These are phyloP conservation scores for Syngnathus floridae DNA, from an alignment of 2,113 vertebrate genomes.

Conservation along the genomic window DNA sequence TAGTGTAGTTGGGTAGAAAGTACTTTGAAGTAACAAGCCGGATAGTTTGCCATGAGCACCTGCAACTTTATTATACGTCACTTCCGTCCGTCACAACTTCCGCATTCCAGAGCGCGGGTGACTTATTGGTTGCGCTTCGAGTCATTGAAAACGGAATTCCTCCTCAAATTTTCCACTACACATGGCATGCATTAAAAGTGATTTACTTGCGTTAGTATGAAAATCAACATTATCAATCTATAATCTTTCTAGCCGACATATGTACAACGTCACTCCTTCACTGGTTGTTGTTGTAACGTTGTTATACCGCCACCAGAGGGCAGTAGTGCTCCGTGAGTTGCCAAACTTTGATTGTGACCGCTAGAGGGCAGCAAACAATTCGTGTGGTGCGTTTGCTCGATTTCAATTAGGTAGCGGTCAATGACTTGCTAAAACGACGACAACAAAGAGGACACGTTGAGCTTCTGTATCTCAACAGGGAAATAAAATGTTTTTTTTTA, in stretches of 20 bases:
- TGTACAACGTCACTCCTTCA: too few relatives aligned
- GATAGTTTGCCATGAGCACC: not conserved
- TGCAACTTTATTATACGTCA: not conserved
- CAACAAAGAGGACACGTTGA: conserved; percentile 37
- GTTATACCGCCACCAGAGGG: not conserved
- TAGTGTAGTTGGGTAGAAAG: not conserved
- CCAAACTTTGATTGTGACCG: not conserved
- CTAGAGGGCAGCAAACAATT: conserved; percentile 42
- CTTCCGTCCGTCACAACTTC: not conserved
- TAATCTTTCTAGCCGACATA: too few relatives aligned
- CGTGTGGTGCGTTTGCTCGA: too few relatives aligned
- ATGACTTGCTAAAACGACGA: conserved; percentile 3
- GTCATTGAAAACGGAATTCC: not conserved
- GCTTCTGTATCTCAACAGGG: conserved; percentile 90
- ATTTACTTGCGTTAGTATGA: too few relatives aligned
- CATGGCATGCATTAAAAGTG: not conserved
- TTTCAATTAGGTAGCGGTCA: too few relatives aligned
- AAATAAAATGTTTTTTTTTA: conserved; percentile 96
- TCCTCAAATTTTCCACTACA: not conserved
- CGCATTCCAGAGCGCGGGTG: too few relatives aligned
- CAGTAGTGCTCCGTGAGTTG: not conserved
- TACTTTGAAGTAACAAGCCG: not conserved
- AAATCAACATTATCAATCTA: too few relatives aligned
- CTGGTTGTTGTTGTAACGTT: too few relatives aligned
- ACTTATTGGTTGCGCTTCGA: not conserved